These are phyloP conservation scores for Calameuta filiformis DNA, from an alignment of 2,888 invertebrate genomes.

Conservation along the genomic window DNA sequence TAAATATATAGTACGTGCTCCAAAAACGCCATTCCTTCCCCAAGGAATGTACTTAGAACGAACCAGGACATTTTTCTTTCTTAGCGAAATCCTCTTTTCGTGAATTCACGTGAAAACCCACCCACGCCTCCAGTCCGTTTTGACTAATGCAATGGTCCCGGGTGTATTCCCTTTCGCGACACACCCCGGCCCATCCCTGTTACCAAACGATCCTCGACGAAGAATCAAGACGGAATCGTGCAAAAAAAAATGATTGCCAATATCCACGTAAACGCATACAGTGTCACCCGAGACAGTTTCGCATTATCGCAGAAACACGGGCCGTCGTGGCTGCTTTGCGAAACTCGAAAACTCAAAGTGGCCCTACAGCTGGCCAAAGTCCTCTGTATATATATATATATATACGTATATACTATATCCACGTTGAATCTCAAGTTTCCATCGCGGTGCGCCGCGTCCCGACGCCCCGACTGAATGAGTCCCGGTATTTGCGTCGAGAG, in stretches of 20 bases:
- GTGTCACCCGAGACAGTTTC: not conserved
- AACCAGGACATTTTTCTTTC: not conserved
- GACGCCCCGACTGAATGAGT: not conserved
- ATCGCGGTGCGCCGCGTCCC: not conserved
- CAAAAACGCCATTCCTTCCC: not conserved
- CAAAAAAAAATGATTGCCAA: not conserved
- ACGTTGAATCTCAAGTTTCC: constrained; percentile 1
- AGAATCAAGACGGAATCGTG: not conserved
- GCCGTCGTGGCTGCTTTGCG: not conserved
- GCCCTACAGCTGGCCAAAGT: not conserved
- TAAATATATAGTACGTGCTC: not conserved
- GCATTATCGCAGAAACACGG: not conserved
- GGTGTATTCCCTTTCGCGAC: not conserved
- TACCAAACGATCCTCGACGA: not conserved
- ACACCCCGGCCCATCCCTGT: not conserved
- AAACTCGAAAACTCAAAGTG: not conserved
- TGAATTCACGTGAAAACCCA: not conserved
- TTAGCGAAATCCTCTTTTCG: not conserved
- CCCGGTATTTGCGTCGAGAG: constrained; percentile 8
- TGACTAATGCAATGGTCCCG: not conserved
- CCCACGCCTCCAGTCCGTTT: not conserved
- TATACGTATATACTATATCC: not conserved
- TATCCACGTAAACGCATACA: not conserved
- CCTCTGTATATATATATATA: too few species aligned
- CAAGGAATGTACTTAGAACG: not conserved